Conservation (phyloP, 2,797 vertebrate genomes). For the Periophthalmus magnuspinnatus region DNA sequence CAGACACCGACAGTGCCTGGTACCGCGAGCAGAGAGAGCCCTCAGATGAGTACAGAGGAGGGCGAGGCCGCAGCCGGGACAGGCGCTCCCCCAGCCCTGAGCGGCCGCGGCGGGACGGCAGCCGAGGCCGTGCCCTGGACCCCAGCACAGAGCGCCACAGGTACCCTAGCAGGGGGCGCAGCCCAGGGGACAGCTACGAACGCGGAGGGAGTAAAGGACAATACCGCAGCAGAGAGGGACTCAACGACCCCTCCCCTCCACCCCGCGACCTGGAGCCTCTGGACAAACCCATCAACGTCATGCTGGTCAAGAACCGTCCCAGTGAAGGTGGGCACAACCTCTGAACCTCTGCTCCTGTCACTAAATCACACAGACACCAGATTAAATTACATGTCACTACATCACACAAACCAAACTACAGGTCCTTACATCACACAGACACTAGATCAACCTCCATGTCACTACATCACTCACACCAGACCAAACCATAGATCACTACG, state of each 20-base stretch:
- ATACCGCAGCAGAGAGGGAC: slow-evolving; percentile 79
- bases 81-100: slow-evolving; percentile 75
- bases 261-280: slow-evolving; percentile 61
- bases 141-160: slow-evolving; percentile 57
- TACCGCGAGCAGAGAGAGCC: slow-evolving; percentile 70
- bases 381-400: not conserved
- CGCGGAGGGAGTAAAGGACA: slow-evolving; percentile 46
- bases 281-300: slow-evolving; percentile 83
- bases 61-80: slow-evolving; percentile 72
- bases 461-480: no score
- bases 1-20: slow-evolving; percentile 83
- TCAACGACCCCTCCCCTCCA: slow-evolving; percentile 75
- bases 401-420: no score
- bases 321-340: slow-evolving; percentile 80
- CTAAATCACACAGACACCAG: not conserved
- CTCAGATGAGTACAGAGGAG: slow-evolving; percentile 72
- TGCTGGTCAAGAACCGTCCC: slow-evolving; percentile 86
- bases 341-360: not conserved
- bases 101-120: slow-evolving; percentile 34
- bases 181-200: slow-evolving; percentile 59
- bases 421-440: no score
- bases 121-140: slow-evolving; percentile 37
- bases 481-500: no score
- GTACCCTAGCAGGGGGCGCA: slow-evolving; percentile 77
- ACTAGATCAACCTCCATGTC: no score